Evolutionary conservation across 2,888 invertebrate species (phyloP).

Genomic region (Cyaniris semiargus): DNA sequence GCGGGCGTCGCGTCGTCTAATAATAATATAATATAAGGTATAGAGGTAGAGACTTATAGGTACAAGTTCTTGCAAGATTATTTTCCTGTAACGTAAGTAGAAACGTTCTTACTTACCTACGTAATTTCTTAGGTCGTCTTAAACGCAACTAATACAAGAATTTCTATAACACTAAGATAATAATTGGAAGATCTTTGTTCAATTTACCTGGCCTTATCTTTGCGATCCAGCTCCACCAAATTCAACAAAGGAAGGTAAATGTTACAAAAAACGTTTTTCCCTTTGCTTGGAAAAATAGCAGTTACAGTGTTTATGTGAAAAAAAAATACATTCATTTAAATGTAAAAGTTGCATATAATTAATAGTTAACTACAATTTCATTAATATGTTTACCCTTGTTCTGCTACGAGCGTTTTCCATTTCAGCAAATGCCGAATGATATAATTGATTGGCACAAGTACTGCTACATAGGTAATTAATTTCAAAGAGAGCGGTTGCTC

Average conservation of each 20-base stretch:
- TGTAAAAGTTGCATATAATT: too few species aligned
- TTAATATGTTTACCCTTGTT: neutral
- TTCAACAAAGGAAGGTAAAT: neutral
- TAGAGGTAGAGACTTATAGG: too few species aligned
- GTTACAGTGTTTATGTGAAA: neutral
- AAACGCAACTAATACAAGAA: slow-evolving; percentile 1
- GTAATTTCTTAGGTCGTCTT: neutral
- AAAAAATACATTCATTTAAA: neutral
- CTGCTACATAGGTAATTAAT: neutral
- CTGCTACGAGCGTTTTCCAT: neutral
- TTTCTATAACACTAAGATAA: neutral
- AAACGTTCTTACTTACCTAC: neutral
- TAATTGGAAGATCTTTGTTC: slow-evolving; percentile 6
- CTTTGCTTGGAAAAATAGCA: neutral
- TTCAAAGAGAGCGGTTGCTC: neutral
- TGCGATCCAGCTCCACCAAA: neutral
- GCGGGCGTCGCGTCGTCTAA: too few species aligned
- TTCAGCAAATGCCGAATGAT: neutral
- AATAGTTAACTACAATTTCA: too few species aligned
- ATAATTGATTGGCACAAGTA: neutral
- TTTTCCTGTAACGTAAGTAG: neutral
- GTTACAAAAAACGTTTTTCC: neutral
- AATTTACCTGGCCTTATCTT: slow-evolving; percentile 15
- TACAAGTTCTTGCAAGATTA: neutral
- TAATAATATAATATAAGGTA: too few species aligned